These are phyloP conservation scores for Lycia hirtaria DNA, from an alignment of 2,888 invertebrate genomes.

Conservation along the genomic window DNA sequence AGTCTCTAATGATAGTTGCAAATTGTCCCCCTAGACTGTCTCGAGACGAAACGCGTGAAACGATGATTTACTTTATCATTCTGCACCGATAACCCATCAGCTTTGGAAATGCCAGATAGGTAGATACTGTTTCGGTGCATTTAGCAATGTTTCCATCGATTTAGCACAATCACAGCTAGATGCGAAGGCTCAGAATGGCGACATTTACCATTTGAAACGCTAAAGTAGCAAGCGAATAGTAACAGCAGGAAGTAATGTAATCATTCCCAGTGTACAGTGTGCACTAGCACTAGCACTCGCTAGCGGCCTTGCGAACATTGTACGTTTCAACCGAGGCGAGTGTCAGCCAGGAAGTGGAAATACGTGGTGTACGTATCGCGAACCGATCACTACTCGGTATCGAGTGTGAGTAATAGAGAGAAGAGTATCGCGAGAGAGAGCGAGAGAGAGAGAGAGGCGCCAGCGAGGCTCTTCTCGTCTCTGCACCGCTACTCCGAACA, in stretches of 20 bases:
- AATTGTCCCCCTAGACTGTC: not conserved
- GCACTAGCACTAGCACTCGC: not conserved
- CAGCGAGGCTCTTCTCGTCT: no score
- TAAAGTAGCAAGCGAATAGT: not conserved
- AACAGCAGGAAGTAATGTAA: slow-evolving; percentile 2
- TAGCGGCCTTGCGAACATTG: not conserved
- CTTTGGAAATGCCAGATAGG: not conserved
- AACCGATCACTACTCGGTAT: slow-evolving; percentile 1
- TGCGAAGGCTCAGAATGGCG: not conserved
- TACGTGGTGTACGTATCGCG: not conserved
- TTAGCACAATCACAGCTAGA: not conserved
- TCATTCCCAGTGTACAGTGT: not conserved
- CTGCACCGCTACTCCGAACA: no score
- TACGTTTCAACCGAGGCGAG: not conserved
- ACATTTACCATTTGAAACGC: not conserved
- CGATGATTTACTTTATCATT: not conserved
- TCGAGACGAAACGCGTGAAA: not conserved
- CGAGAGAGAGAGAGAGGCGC: no score
- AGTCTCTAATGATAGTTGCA: no score
- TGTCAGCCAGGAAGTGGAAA: slow-evolving; percentile 12
- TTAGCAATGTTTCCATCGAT: not conserved
- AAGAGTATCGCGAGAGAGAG: no score
- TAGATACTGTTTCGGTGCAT: not conserved
- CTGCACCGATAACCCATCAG: not conserved
- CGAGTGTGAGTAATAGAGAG: slow-evolving; percentile 1